Base-by-base conservation (phyloP, 2,797 vertebrate species). In the Phalanger gymnotis region DNA sequence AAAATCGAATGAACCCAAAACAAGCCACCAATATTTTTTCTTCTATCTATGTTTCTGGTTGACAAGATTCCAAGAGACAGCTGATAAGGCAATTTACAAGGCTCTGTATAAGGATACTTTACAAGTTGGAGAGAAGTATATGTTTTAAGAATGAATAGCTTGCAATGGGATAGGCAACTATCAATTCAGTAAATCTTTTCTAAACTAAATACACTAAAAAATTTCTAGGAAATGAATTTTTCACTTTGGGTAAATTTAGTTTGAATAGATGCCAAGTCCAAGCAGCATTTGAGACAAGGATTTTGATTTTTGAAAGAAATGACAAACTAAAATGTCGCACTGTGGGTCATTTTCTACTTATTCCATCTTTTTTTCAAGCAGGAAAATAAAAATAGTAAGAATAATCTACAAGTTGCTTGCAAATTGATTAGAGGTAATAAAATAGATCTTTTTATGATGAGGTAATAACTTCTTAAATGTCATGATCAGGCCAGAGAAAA, bases 301-400 rank as follows among this genome's bases (percentile, higher is more conserved):
- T 57, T 14, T 54, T 47, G 53, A 90, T 81, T 92, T 95, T 9
- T 93, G 53, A 89, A 95, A 31, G 58, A 95, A 95, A 57, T 94
- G 47, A 6, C 4, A 10, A 53, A 53, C 0, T 81, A 93, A 96
- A 96, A 93, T 53, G 91, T 0, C 61, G 2, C 30, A 93, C 93
- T 95, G 22, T 56, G 91, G 27, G 66, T 91, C 13, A 95, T 13
- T 54, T 14, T 90, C 91, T 51, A 95, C 97, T 87, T 25, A 10
- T 40, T 3, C 19, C 2, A 97, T 1, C 47, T 94, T 53, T 91
- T 90, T 27, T 94, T 95, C 90, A 30, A 6, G 11, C 30, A 90
- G 25, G 31, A 0, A 92, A 40, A 66, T 28, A 93, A 47, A 10
- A 90, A 25, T 9, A 5, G 27, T 91, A 81, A 92, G 92, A 95